Base-by-base conservation (phyloP, 2,113 vertebrate genomes). In the Oxyruncus cristatus region DNA sequence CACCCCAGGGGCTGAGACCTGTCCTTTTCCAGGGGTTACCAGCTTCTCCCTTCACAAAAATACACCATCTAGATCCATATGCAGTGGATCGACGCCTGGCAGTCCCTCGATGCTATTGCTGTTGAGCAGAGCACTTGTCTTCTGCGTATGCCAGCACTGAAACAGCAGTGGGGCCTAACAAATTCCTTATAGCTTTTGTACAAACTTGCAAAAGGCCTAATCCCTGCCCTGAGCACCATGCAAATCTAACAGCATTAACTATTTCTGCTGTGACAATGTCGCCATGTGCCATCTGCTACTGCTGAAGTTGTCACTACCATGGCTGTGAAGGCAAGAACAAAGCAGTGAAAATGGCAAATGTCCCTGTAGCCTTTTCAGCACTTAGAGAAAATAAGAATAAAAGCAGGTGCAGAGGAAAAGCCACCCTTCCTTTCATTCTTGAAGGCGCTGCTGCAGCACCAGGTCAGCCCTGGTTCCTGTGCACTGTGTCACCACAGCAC, bases 401-500 rank as follows among this genome's bases (percentile, higher is more conserved):
- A 79, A 68, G 52, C 14, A 75, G 49, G 26, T 2, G 4, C 52
- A 75, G 56, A 75, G 73, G 61, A 93, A 78, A 78, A 85, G 8
- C 13, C 62, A 52, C 44, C 9, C 11, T 87, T 71, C 65, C 4
- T 11, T 66, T 65, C 23, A 28, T 11, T 61, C 52, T n/a, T 28
- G 39, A 46, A 71, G 32, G 8, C 26, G 32, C 46, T 58, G 59
- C 72, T 63, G 44, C 33, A 49, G 74, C 35, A 62, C 30, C 12
- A 42, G 14, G 59, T 47, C 66, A 89, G 33, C 66, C 47, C 42
- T 77, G 39, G 39, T 11, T 87, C 42, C 55, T 27, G 47, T 11
- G 23, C 16, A 15, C 12, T 35, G 0, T 6, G 72, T 7, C 17
- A 37, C 14, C 19, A 42, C 0, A 1, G n/a, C 23, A 56, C 30